Evolutionary conservation across 2,888 invertebrate species (phyloP), one percentile per base, ranked within the genome.

Genomic region (Dryobota labecula): DNA sequence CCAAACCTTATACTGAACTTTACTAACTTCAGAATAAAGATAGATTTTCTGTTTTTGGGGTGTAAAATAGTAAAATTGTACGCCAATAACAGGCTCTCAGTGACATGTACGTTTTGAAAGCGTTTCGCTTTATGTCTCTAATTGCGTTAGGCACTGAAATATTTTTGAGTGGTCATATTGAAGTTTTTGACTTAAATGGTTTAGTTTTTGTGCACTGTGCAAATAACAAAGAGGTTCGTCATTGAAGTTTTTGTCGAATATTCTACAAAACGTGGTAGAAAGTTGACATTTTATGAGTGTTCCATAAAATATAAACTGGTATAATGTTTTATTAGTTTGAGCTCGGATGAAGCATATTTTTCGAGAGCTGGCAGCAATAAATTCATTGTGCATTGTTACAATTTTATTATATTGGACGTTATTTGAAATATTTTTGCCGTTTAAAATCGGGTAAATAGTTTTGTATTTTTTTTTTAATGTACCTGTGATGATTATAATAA

Each of bases 131-230:
- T 91, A 90, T 89, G 87, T 84, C 85, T 88, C 85, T 92, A 91
- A 92, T 92, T 92, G 90, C 86, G 89, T 92, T 92, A 89, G 87
- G 87, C 87, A 84, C 84, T 90, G 87, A 90, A 89, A 90, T 90
- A 90, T 90, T 91, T 91, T 91, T 91, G 90, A 90, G 90, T 91
- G 89, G 85, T 87, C 85, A 83, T 84, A 88, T 89, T 87, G 86
- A 86, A 84, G 84, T 82, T 80, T 82, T 84, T 87, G 85, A 90
- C 85, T 81, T 82, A 84, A 83, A 82, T 79, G 75, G 74, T 72
- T 76, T 71, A 63, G 68, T 73, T 76, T 68, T 66, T 76, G 66
- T 49, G 73, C 79, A 78, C 62, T 66, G 69, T 77, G 61, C 51
- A 47, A 56, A 27, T 62, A 72, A 72, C 78, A 80, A 76, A 80